Evolutionary conservation across 1,140 invertebrate species (phyloP).

Genomic region (Trichonephila clavata): DNA sequence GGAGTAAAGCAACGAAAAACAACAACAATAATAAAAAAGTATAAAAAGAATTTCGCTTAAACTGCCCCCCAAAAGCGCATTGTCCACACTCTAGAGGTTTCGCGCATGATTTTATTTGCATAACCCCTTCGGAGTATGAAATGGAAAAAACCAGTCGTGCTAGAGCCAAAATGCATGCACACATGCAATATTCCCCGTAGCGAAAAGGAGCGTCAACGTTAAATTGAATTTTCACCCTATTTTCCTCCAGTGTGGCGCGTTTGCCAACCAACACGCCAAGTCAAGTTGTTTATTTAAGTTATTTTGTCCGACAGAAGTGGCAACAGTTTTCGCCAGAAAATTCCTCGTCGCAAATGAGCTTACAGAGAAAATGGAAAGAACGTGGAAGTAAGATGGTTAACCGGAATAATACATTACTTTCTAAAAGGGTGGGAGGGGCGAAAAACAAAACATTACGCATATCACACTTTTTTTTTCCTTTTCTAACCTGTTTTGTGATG

Average conservation of each 20-base stretch:
- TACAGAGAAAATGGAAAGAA: constrained; percentile 52
- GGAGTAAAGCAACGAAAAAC: background rate
- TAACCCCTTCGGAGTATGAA: constrained; percentile 54
- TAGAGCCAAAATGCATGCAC: constrained; percentile 18
- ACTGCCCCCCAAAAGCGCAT: constrained; percentile 56
- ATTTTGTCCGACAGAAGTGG: constrained; percentile 63
- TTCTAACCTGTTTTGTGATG: background rate
- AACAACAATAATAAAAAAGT: background rate
- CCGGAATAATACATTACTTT: constrained; percentile 58
- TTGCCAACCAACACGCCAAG: constrained; percentile 62
- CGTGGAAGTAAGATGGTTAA: constrained; percentile 59
- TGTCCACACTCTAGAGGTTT: constrained; percentile 63
- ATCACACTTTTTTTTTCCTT: background rate
- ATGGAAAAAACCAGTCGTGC: constrained; percentile 23
- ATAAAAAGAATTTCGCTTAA: constrained; percentile 49
- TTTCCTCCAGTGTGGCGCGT: constrained; percentile 47
- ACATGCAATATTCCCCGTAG: constrained; percentile 46
- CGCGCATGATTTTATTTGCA: constrained; percentile 70
- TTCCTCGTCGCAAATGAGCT: constrained; percentile 61
- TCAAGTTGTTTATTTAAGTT: constrained; percentile 69
- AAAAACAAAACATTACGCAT: background rate
- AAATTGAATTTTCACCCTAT: constrained; percentile 71
- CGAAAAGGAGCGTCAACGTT: constrained; percentile 61
- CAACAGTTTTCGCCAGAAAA: constrained; percentile 63
- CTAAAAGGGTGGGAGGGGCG: background rate